Conservation (phyloP, 2,888 invertebrate genomes). For the Brenthis daphne region DNA sequence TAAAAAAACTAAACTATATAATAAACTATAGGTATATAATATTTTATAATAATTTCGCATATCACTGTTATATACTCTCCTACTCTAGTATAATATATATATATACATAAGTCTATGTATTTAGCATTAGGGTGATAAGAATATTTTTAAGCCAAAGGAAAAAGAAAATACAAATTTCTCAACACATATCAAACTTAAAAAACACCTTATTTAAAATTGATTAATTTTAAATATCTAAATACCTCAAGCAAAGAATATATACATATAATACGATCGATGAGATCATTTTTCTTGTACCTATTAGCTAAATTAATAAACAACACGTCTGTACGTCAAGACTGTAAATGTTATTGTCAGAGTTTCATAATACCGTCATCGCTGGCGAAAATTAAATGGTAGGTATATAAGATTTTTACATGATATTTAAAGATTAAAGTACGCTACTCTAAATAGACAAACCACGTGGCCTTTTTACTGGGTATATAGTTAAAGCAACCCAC, state of each 20-base stretch:
- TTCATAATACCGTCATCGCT: constrained; percentile 21
- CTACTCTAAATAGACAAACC: constrained; percentile 21
- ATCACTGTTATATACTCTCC: no score
- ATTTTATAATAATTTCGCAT: no score
- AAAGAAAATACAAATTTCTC: no score
- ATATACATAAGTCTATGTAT: no score
- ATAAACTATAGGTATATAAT: no score
- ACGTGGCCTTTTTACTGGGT: constrained; percentile 19
- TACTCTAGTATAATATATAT: no score
- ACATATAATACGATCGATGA: background rate
- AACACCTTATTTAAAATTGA: no score
- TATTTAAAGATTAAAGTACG: constrained; percentile 16
- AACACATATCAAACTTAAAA: no score
- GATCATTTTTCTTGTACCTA: constrained; percentile 9
- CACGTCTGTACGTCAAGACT: constrained; percentile 15
- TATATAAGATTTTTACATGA: background rate
- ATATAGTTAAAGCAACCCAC: constrained; percentile 23
- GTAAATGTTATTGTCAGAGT: constrained; percentile 4
- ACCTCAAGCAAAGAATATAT: constrained; percentile 6
- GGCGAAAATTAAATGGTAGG: background rate
- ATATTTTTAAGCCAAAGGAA: no score
- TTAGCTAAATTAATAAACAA: constrained; percentile 16
- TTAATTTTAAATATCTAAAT: background rate
- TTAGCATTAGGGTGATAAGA: no score
- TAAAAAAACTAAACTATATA: no score